phyloP scores from a whole-genome alignment of 2,113 vertebrate species.

The Gavia stellata region DNA sequence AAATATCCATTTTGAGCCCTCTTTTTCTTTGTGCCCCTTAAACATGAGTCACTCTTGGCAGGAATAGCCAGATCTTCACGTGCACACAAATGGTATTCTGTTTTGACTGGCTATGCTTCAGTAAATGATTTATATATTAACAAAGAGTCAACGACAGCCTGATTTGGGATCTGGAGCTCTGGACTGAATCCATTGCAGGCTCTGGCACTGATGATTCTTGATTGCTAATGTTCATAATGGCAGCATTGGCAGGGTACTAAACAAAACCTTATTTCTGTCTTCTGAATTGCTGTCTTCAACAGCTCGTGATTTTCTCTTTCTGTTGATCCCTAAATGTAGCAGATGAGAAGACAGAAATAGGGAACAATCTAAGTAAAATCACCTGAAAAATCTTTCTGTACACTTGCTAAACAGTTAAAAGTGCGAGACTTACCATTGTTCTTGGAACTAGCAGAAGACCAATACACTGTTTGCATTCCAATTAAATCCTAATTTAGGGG shows the following conservation, averaged over 20 bases:
- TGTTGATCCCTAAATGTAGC: not conserved
- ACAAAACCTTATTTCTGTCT: slow-evolving; percentile 18
- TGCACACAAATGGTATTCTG: slow-evolving; percentile 36
- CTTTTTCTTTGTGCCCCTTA: slow-evolving; percentile 3
- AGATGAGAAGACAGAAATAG: not conserved
- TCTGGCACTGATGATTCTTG: not conserved
- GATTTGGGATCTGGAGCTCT: slow-evolving; percentile 8
- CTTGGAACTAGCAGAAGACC: not conserved
- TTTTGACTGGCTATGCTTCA: slow-evolving; percentile 51
- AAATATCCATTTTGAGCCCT: not conserved
- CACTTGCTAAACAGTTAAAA: not conserved
- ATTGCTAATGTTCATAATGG: not conserved
- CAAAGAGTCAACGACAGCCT: slow-evolving; percentile 23
- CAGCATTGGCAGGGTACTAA: not conserved
- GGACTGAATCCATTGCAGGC: not conserved
- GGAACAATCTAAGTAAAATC: not conserved
- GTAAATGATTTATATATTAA: slow-evolving; percentile 57
- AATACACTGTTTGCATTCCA: not conserved
- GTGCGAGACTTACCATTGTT: not conserved
- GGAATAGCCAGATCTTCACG: not conserved
- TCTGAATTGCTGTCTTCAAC: not conserved
- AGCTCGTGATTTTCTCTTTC: not conserved
- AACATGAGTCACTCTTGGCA: slow-evolving; percentile 49
- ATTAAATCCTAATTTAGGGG: not conserved
- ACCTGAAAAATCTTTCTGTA: not conserved